These are phyloP conservation scores for Drosophila mayri DNA, from an alignment of 1,140 invertebrate species.

Conservation along the genomic window DNA sequence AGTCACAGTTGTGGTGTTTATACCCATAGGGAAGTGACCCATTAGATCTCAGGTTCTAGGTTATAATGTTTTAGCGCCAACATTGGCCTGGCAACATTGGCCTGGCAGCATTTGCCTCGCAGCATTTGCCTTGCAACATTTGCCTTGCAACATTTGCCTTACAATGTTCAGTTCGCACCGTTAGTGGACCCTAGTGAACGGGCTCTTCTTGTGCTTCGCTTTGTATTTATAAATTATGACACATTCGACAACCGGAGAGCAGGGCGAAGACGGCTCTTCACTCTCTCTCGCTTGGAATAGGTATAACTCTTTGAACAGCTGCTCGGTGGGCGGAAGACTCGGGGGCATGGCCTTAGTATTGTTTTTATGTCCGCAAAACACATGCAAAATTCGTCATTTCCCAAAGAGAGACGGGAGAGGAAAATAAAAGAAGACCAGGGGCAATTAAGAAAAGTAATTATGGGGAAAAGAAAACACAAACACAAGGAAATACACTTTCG, in stretches of 20 bases:
- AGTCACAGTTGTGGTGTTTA: background rate
- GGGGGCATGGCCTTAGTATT: conserved; percentile 39
- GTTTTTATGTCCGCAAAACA: conserved; percentile 47
- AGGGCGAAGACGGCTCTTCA: background rate
- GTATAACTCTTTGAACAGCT: conserved; percentile 66
- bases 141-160: too few relatives aligned
- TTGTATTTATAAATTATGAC: conserved; percentile 80
- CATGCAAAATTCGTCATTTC: conserved; percentile 48
- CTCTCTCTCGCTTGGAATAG: conserved; percentile 6
- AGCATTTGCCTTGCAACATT: too few relatives aligned
- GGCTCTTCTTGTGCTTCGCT: conserved; percentile 14
- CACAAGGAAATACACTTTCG: conserved; percentile 69
- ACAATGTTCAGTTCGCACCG: conserved; percentile 64
- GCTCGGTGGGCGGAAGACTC: conserved; percentile 64
- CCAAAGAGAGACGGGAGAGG: conserved; percentile 14
- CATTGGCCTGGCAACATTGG: too few relatives aligned
- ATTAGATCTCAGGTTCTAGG: too few relatives aligned
- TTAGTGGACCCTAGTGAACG: conserved; percentile 47
- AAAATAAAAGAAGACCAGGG: conserved; percentile 13
- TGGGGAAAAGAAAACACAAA: conserved; percentile 44
- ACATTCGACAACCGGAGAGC: conserved; percentile 52
- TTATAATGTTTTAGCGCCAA: too few relatives aligned
- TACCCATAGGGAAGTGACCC: background rate
- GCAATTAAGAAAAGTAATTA: conserved; percentile 71
- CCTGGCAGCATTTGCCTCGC: too few relatives aligned